phyloP scores from a whole-genome alignment of 2,888 invertebrate species.

The Caenorhabditis sp. region DNA sequence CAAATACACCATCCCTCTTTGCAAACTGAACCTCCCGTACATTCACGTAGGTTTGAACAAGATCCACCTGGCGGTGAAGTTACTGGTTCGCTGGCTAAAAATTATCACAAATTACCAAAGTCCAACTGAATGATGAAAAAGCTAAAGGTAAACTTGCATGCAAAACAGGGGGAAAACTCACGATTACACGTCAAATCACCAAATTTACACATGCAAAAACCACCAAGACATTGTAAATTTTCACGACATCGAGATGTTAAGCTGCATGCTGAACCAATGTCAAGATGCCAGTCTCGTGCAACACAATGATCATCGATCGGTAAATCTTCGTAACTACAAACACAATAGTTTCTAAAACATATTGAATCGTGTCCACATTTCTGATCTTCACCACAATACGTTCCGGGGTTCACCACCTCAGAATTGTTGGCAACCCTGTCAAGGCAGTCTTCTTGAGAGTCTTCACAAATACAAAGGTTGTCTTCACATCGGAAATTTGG shows the following conservation, averaged over 20 bases:
- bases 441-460: constrained; percentile 27
- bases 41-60: constrained; percentile 63
- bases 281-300: constrained; percentile 37
- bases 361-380: constrained; percentile 46
- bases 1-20: constrained; percentile 69
- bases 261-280: constrained; percentile 45
- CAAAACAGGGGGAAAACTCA: constrained; percentile 34
- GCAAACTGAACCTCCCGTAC: constrained; percentile 62
- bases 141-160: background rate
- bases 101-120: background rate
- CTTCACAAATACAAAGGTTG: constrained; percentile 42
- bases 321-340: constrained; percentile 49
- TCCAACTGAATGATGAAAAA: background rate
- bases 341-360: constrained; percentile 45
- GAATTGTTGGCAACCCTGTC: constrained; percentile 6
- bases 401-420: constrained; percentile 16
- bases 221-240: constrained; percentile 51
- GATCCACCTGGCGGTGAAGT: constrained; percentile 68
- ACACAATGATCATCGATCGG: constrained; percentile 46
- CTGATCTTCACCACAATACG: constrained; percentile 26
- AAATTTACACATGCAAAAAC: constrained; percentile 55
- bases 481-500: constrained; percentile 38
- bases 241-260: constrained; percentile 43
- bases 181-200: constrained; percentile 45
- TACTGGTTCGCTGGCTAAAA: constrained; percentile 58